phyloP scores from a whole-genome alignment of 2,113 vertebrate genomes.

The Gopherus flavomarginatus region DNA sequence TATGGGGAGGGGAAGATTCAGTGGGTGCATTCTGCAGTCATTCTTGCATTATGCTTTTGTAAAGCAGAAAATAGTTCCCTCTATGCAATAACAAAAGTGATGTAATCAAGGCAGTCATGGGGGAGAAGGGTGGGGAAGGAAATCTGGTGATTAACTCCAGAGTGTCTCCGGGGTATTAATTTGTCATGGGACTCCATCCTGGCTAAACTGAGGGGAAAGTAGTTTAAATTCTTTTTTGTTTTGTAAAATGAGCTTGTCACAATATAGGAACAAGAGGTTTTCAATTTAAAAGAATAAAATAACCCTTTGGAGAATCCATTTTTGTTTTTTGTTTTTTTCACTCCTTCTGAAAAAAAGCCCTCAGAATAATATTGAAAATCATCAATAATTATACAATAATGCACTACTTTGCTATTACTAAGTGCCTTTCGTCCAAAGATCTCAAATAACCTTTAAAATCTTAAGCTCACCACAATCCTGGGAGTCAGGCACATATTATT shows the following conservation, averaged over 20 bases:
- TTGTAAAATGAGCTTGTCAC: neutral
- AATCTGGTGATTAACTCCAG: constrained; percentile 18
- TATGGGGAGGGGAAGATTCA: neutral
- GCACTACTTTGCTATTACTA: neutral
- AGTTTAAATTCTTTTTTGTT: constrained; percentile 2
- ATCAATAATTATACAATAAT: neutral
- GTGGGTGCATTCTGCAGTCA: neutral
- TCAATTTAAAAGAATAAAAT: neutral
- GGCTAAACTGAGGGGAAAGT: constrained; percentile 9
- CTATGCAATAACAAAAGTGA: constrained; percentile 6
- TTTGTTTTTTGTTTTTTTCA: neutral
- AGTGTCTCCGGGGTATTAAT: neutral
- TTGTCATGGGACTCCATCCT: neutral
- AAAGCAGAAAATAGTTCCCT: neutral
- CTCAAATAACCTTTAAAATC: neutral
- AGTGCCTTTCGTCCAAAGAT: neutral
- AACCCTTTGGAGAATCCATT: neutral
- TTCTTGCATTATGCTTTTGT: neutral
- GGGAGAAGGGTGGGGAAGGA: too few species aligned
- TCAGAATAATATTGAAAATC: neutral
- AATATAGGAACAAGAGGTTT: constrained; percentile 11
- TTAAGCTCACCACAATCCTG: neutral
- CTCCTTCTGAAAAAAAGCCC: neutral
- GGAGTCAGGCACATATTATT: neutral
- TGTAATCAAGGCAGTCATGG: constrained; percentile 7